These are phyloP conservation scores for Calliphora vomitoria DNA, from an alignment of 2,888 invertebrate genomes.

Conservation along the genomic window DNA sequence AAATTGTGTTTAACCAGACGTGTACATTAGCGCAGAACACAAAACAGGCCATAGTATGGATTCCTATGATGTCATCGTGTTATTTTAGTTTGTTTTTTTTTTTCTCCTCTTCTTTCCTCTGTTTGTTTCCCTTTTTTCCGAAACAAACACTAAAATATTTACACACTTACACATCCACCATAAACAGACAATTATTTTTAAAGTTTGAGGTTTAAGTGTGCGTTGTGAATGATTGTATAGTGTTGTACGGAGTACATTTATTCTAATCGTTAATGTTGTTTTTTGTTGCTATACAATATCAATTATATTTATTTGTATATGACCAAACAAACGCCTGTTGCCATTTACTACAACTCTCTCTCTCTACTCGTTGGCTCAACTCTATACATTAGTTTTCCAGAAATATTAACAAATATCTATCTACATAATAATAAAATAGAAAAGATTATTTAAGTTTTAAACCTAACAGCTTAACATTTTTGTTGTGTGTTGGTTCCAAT, in stretches of 20 bases:
- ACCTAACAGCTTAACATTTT: slow-evolving; percentile 45
- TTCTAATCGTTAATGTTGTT: slow-evolving; percentile 19
- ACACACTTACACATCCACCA: slow-evolving; percentile 9
- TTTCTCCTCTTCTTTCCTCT: slow-evolving; percentile 8
- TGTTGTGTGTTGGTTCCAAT: slow-evolving; percentile 15
- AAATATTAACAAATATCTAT: background rate
- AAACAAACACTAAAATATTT: slow-evolving; percentile 24
- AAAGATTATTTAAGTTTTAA: slow-evolving; percentile 41
- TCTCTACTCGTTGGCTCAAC: background rate
- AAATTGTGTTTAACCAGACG: slow-evolving; percentile 43
- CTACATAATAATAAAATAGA: slow-evolving; percentile 1
- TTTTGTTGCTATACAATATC: background rate
- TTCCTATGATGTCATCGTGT: slow-evolving; percentile 76
- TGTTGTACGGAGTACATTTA: background rate
- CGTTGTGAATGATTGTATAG: background rate
- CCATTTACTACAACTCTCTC: background rate
- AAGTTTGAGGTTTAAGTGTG: slow-evolving; percentile 33
- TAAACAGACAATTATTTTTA: slow-evolving; percentile 31
- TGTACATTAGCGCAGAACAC: slow-evolving; percentile 27
- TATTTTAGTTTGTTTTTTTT: slow-evolving; percentile 67
- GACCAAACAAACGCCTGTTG: slow-evolving; percentile 31
- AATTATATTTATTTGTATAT: slow-evolving; percentile 15
- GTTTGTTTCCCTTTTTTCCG: slow-evolving; percentile 51
- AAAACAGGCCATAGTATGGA: slow-evolving; percentile 67
- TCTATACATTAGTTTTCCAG: slow-evolving; percentile 11